Evolutionary conservation across 2,113 vertebrate species (phyloP).

Genomic region (Mesoclemmys tuberculata): DNA sequence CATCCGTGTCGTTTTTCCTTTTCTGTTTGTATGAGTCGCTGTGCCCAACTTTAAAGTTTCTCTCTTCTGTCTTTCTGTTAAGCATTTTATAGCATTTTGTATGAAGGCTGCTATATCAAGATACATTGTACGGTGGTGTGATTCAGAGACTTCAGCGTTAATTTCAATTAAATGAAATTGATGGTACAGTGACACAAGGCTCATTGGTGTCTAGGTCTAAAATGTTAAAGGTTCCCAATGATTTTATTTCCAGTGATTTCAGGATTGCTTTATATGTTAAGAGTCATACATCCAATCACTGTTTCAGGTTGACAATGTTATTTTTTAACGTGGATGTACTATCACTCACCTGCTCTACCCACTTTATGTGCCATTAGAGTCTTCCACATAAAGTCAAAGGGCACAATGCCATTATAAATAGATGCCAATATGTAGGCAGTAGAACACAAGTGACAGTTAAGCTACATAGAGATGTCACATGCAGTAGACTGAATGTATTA

Average conservation of each 20-base stretch:
- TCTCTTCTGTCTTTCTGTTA: not conserved
- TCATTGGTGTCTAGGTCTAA: not conserved
- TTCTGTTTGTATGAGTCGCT: not conserved
- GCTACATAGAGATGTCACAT: not conserved
- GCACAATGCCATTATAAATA: not conserved
- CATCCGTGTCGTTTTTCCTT: not conserved
- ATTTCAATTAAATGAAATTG: not conserved
- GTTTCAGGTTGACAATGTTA: not conserved
- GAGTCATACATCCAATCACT: not conserved
- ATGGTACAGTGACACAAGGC: not conserved
- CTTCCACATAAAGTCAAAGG: not conserved
- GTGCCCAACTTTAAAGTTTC: not conserved
- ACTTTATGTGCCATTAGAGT: not conserved
- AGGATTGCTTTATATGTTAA: rapidly evolving
- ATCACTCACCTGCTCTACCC: not conserved
- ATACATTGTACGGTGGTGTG: not conserved
- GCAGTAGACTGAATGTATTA: not conserved
- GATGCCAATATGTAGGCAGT: rapidly evolving
- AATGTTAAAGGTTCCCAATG: not conserved
- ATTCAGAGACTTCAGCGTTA: not conserved
- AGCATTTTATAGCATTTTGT: not conserved
- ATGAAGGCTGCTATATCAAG: not conserved
- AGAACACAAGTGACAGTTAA: not conserved
- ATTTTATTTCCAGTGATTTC: not conserved
- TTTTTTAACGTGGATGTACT: not conserved